Conservation (phyloP, 2,797 vertebrate genomes). For the Caiman crocodilus region DNA sequence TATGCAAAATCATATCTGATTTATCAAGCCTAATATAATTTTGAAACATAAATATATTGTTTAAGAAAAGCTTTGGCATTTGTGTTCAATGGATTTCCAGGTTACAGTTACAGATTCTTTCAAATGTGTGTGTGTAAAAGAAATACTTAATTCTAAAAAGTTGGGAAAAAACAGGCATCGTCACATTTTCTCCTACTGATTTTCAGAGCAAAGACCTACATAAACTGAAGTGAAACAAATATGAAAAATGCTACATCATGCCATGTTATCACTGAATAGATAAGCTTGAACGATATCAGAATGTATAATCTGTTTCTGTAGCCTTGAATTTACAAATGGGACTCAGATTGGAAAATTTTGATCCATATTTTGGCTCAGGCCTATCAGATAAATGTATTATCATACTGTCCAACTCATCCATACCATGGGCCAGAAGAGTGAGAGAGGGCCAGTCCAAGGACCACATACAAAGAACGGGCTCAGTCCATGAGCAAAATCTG, state of each 20-base stretch:
- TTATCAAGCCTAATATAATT: neutral
- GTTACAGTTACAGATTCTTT: neutral
- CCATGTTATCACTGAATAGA: neutral
- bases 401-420: no score
- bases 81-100: neutral
- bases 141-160: neutral
- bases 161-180: fast-evolving
- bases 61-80: neutral
- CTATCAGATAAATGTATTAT: neutral
- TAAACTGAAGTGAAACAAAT: neutral
- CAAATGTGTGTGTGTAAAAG: neutral
- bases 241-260: neutral
- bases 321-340: neutral
- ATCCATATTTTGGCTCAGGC: neutral
- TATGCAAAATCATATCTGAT: neutral
- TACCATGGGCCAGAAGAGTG: no score
- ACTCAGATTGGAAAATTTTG: neutral
- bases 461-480: no score
- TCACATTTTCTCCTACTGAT: neutral
- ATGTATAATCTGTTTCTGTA: neutral
- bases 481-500: no score
- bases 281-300: neutral
- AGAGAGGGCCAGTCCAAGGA: no score
- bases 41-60: neutral
- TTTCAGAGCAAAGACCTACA: neutral